A percentile compares a stretch with the other conserved stretches of the same genome.
phyloP scores from a whole-genome alignment of 2,888 invertebrate species.

The Sclerodermus sp. region DNA sequence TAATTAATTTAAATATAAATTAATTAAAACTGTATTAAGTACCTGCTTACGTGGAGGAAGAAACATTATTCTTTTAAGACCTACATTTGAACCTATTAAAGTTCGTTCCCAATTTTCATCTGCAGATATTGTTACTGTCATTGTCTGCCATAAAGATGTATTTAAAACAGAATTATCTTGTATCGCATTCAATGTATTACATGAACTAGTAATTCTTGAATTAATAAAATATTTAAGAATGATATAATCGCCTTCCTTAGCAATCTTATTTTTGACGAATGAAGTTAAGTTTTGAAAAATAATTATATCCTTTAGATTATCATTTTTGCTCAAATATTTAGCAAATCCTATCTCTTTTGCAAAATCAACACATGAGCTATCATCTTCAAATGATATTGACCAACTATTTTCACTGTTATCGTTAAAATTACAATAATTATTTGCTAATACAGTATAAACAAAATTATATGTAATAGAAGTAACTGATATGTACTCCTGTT shows the following conservation, averaged over 20 bases:
- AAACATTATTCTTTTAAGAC: constrained; percentile 39
- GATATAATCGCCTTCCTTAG: constrained; percentile 38
- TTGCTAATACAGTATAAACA: constrained; percentile 40
- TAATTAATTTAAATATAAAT: neutral
- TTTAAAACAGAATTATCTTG: constrained; percentile 8
- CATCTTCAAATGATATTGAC: constrained; percentile 61
- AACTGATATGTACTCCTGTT: constrained; percentile 44
- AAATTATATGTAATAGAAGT: constrained; percentile 42
- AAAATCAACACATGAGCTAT: constrained; percentile 45
- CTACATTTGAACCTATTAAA: constrained; percentile 33
- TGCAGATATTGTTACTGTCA: constrained; percentile 39
- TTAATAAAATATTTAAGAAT: constrained; percentile 35
- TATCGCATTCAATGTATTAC: no score
- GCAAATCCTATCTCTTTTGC: constrained; percentile 45
- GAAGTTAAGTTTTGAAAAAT: constrained; percentile 41
- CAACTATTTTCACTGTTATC: constrained; percentile 61
- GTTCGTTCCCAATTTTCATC: constrained; percentile 48
- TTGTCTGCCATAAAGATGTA: constrained; percentile 26
- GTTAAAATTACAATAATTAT: constrained; percentile 54
- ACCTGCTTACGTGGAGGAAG: constrained; percentile 47
- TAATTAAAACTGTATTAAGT: neutral
- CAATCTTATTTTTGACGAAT: constrained; percentile 22
- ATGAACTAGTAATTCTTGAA: constrained; percentile 37
- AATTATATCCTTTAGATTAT: constrained; percentile 31
- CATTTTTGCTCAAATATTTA: constrained; percentile 33